phyloP scores from a whole-genome alignment of 2,797 vertebrate species.

The Enoplosus armatus region DNA sequence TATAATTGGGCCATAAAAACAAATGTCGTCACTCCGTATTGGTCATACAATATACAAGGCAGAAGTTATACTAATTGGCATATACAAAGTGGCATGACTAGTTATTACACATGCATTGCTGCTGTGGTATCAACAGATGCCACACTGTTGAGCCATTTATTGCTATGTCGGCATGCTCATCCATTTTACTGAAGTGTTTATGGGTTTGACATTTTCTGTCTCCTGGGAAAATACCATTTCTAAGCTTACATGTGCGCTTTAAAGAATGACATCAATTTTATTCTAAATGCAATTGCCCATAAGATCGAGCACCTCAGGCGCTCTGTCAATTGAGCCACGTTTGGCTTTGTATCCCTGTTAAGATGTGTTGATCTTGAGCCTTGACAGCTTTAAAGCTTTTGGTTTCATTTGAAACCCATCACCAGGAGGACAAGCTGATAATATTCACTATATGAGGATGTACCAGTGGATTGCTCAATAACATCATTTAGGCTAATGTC shows the following conservation, averaged over 20 bases:
- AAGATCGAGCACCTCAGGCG: constrained; percentile 12
- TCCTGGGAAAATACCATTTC: constrained; percentile 28
- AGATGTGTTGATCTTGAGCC: constrained; percentile 13
- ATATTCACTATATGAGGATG: not conserved
- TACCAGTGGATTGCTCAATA: not conserved
- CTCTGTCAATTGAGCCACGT: not conserved
- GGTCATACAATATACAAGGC: not conserved
- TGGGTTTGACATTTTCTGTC: constrained; percentile 54
- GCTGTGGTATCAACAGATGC: constrained; percentile 14
- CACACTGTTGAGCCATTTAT: constrained; percentile 26
- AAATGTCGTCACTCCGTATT: not conserved
- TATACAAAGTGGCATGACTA: not conserved
- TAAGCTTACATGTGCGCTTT: constrained; percentile 24
- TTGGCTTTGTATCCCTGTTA: constrained; percentile 1
- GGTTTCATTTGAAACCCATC: not conserved
- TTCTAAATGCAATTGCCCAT: constrained; percentile 20
- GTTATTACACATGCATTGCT: not conserved
- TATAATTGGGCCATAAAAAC: not conserved
- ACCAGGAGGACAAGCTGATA: not conserved
- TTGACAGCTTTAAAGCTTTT: not conserved
- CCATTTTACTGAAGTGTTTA: constrained; percentile 49
- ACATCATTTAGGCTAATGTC: not conserved
- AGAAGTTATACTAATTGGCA: not conserved
- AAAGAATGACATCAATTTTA: constrained; percentile 31
- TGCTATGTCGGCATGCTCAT: constrained; percentile 29